Base-by-base conservation (phyloP, 1,140 invertebrate genomes). In the Glossosoma conforme region DNA sequence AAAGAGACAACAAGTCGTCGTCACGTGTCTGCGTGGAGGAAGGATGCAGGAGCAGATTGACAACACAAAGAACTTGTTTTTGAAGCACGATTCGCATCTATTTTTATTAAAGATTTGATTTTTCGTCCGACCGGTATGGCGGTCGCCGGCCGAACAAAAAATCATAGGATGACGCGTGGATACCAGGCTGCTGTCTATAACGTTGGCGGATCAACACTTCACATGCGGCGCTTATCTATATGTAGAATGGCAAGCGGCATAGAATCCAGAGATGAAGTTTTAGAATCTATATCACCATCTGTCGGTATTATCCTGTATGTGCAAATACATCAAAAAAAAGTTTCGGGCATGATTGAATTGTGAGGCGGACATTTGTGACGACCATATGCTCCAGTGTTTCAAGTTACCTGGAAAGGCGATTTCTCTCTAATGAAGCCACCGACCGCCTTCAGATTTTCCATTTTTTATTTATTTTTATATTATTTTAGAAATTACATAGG, bases 371-470 rank as follows among this genome's bases (percentile, higher is more conserved):
- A 14, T 36, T 9, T 5, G 5, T 36, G 14, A 3, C 8, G 8
- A 40, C 14, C 4, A 20, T 8, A 40, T 6, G 8, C 6, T 25
- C 17, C n/a, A 6, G 18, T 15, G 20, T 21, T 13, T 22, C n/a
- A 8, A 18, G 18, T 10, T 43, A 74, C 69, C 61, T 67, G 67
- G 60, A 74, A 74, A 1, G 68, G 69, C 3, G 70, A 72, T 37
- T 56, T 63, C 38, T 71, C 69, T 41, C 63, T 63, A 2, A 74
- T 66, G 52, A 63, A 71, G 21, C 69, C 69, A 11, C 66, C 65
- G 4, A 69, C 67, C 18, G 67, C 67, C 62, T 66, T 70, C 30
- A 72, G 66, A 1, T 62, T 68, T 55, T 70, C 67, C 71, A 74
- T 74, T 44, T 28, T 59, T 8, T 28, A 40, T 13, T 28, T 46